These are phyloP conservation scores for Mustelus asterias DNA, from an alignment of 2,113 vertebrate genomes.

Conservation along the genomic window DNA sequence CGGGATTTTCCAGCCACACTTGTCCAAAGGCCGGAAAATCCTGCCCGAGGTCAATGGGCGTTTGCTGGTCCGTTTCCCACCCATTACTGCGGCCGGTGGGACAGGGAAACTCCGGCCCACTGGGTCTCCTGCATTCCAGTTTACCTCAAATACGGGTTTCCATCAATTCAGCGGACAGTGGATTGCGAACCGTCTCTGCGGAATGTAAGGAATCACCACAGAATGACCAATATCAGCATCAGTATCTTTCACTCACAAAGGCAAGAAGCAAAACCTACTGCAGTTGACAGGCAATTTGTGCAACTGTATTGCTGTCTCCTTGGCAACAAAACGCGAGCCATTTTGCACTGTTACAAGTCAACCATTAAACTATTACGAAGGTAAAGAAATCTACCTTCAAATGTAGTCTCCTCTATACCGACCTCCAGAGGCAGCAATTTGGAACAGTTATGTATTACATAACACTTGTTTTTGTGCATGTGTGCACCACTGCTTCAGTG, in stretches of 20 bases:
- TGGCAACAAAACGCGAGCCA: not conserved
- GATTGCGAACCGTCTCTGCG: not conserved
- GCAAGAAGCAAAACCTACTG: not conserved
- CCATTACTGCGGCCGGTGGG: no score
- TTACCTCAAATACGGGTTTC: not conserved
- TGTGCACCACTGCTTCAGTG: not conserved
- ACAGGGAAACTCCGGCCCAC: no score
- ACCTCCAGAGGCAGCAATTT: not conserved
- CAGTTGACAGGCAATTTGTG: not conserved
- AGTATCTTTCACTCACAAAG: not conserved
- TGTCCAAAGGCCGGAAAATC: no score
- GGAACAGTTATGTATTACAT: not conserved
- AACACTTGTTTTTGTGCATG: not conserved
- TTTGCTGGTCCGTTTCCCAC: no score
- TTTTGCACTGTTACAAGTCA: not conserved
- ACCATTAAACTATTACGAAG: not conserved
- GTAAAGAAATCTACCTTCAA: not conserved
- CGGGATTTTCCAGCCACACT: no score
- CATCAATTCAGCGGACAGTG: not conserved
- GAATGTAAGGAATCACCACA: not conserved
- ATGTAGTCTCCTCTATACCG: not conserved
- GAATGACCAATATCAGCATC: not conserved
- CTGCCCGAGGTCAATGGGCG: no score
- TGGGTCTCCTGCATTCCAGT: not conserved
- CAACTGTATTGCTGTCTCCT: not conserved